Evolutionary conservation across 35 echinoderm and acorn worm genomes (phyloP).

Genomic region (Ptychodera flava): DNA sequence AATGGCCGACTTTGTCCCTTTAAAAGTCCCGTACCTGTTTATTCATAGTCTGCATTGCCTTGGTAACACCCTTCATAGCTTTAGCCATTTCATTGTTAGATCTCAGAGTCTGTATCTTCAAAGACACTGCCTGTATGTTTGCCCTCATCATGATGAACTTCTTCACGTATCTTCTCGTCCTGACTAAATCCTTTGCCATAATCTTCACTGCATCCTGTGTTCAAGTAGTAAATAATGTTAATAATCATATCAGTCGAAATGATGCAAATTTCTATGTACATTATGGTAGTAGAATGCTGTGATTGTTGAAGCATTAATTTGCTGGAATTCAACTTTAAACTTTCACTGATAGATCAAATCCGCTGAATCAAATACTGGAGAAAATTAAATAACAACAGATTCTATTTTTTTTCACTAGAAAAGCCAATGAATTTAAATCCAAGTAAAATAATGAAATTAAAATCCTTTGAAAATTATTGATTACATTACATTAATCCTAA

Average conservation of each 20-base stretch:
- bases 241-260: neutral
- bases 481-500: no score
- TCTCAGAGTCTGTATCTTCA: slow-evolving; percentile 85
- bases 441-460: no score
- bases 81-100: slow-evolving; percentile 90
- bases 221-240: slow-evolving; percentile 11
- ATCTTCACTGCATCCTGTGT: slow-evolving; percentile 94
- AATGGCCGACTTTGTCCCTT: no score
- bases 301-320: no score
- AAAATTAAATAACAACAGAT: no score
- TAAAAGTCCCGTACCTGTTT: slow-evolving; percentile 92
- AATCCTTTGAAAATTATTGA: no score
- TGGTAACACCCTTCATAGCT: slow-evolving; percentile 93
- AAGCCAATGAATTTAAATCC: no score
- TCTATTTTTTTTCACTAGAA: no score
- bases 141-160: slow-evolving; percentile 95
- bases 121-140: slow-evolving; percentile 92
- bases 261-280: neutral
- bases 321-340: no score
- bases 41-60: slow-evolving; percentile 89
- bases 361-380: no score
- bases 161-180: slow-evolving; percentile 88
- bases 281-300: no score
- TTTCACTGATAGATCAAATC: no score
- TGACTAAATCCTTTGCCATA: slow-evolving; percentile 91